Percentiles rank a stretch among this genome's conserved stretches.
Evolutionary conservation across 2,888 invertebrate species (phyloP).

Genomic region (Napeogenes sylphis): DNA sequence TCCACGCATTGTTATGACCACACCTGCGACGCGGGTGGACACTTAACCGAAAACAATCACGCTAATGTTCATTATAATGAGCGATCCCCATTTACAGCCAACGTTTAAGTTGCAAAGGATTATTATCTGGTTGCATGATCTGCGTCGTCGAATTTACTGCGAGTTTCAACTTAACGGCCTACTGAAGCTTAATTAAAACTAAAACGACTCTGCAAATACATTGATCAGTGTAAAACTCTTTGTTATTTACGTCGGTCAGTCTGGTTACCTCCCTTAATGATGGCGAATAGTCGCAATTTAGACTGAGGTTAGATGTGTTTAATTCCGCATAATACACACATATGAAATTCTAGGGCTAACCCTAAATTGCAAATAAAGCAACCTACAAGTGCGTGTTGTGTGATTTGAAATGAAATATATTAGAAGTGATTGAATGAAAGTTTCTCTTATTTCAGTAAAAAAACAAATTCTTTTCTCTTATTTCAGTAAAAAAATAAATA

Average conservation of each 20-base stretch:
- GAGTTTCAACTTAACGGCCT: constrained; percentile 56
- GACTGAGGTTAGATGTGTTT: constrained; percentile 41
- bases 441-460: background rate
- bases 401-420: background rate
- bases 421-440: no score
- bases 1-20: constrained; percentile 69
- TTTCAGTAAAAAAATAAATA: background rate
- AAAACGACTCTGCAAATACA: constrained; percentile 64
- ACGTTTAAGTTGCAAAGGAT: constrained; percentile 57
- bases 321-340: constrained; percentile 31
- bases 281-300: constrained; percentile 38
- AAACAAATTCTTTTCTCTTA: background rate
- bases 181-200: constrained; percentile 71
- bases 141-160: constrained; percentile 59
- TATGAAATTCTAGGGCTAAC: constrained; percentile 17
- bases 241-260: constrained; percentile 27
- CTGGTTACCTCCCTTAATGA: constrained; percentile 7
- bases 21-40: constrained; percentile 50
- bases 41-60: constrained; percentile 70
- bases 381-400: constrained; percentile 17
- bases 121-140: constrained; percentile 59
- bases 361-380: constrained; percentile 25
- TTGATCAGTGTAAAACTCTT: constrained; percentile 54
- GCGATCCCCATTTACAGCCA: constrained; percentile 68
- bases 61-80: constrained; percentile 74